Percentiles rank a stretch among this genome's conserved stretches.
phyloP scores from a whole-genome alignment of 2,888 invertebrate genomes.

The Xanthorhoe spadicearia region DNA sequence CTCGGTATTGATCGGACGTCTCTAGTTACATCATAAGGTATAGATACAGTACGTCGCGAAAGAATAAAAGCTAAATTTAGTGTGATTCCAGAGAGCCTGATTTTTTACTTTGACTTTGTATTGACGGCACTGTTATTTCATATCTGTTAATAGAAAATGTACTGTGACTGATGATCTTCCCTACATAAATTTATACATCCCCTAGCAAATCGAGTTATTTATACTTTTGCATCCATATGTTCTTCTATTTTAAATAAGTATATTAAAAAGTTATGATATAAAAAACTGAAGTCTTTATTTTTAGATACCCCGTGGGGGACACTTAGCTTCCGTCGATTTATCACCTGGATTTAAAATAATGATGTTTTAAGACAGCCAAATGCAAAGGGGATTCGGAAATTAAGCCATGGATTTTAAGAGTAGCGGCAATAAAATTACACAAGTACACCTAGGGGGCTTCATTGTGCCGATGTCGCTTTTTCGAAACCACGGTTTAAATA shows the following conservation, averaged over 20 bases:
- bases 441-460: not conserved
- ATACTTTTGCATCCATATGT: slow-evolving; percentile 39
- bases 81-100: too few relatives aligned
- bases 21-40: slow-evolving; percentile 7
- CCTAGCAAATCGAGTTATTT: slow-evolving; percentile 10
- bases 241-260: slow-evolving; percentile 45
- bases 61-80: too few relatives aligned
- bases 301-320: slow-evolving; percentile 59
- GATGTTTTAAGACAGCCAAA: slow-evolving; percentile 54
- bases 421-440: not conserved
- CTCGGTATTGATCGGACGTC: slow-evolving; percentile 52
- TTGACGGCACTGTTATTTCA: too few relatives aligned
- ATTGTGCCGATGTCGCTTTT: not conserved
- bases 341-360: slow-evolving; percentile 74
- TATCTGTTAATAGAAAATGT: not conserved
- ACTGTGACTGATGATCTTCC: not conserved
- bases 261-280: slow-evolving; percentile 53
- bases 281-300: slow-evolving; percentile 55
- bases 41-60: too few relatives aligned
- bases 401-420: not conserved
- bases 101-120: too few relatives aligned
- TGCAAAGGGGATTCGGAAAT: slow-evolving; percentile 35
- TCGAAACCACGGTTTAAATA: slow-evolving; percentile 4
- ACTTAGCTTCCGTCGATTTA: slow-evolving; percentile 63
- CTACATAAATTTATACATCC: slow-evolving; percentile 1